phyloP scores from a whole-genome alignment of 2,888 invertebrate genomes.

The Cremastinae sp. region DNA sequence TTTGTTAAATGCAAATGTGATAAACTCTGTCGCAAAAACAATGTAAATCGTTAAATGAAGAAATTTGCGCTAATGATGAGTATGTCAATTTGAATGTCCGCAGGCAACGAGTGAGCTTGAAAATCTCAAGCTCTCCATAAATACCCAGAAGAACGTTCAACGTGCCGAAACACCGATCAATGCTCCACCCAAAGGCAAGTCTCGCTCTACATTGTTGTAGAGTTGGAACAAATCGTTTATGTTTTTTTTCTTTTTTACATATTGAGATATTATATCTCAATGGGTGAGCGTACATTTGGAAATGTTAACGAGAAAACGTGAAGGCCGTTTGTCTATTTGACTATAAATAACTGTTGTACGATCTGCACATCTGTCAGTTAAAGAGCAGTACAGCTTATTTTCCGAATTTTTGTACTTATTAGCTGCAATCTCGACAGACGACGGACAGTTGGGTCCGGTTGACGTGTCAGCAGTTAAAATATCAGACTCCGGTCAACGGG shows the following conservation, averaged over 20 bases:
- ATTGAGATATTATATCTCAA: background rate
- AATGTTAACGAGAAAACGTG: too few species aligned
- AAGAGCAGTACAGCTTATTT: conserved; percentile 26
- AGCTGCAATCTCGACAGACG: conserved; percentile 45
- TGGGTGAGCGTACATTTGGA: background rate
- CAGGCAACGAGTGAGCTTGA: conserved; percentile 71
- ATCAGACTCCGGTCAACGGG: conserved; percentile 72
- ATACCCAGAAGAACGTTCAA: conserved; percentile 54
- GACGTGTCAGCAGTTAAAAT: conserved; percentile 71
- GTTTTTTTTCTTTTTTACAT: background rate
- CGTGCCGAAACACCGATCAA: conserved; percentile 14
- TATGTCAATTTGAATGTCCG: too few species aligned
- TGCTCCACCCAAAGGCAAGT: conserved; percentile 67
- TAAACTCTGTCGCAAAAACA: too few species aligned
- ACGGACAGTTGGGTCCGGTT: conserved; percentile 73
- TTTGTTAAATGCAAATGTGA: background rate
- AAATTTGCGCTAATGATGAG: too few species aligned
- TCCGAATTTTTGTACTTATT: conserved; percentile 43
- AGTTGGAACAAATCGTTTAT: background rate
- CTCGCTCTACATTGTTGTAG: too few species aligned
- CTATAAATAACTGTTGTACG: too few species aligned
- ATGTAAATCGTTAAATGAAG: background rate
- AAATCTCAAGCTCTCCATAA: conserved; percentile 67
- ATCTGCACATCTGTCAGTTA: conserved; percentile 37
- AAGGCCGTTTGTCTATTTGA: too few species aligned